phyloP scores from a whole-genome alignment of 2,113 vertebrate species.

The Campylomormyrus numenius region DNA sequence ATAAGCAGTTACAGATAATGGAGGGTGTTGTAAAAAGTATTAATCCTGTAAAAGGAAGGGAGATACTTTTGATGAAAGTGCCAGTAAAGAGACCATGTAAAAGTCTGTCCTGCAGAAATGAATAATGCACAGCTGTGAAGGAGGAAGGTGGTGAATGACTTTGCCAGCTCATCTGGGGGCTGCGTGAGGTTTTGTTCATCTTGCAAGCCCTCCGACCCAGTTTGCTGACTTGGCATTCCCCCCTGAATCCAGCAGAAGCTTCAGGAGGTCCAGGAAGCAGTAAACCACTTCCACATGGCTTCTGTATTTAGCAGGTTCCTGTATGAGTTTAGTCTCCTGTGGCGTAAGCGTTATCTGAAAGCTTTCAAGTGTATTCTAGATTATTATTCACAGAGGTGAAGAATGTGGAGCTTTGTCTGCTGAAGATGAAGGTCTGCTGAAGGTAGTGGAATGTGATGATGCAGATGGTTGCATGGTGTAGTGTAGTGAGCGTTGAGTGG shows the following conservation, averaged over 20 bases:
- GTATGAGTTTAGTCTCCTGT: slow-evolving; percentile 54
- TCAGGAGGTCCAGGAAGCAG: slow-evolving; percentile 43
- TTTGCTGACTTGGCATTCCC: slow-evolving; percentile 36
- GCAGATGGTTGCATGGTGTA: neutral
- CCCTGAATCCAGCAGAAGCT: slow-evolving; percentile 44
- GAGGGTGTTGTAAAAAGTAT: neutral
- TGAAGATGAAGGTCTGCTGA: slow-evolving; percentile 17
- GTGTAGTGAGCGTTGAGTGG: neutral
- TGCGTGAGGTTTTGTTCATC: neutral
- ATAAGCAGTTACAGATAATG: neutral
- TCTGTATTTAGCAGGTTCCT: slow-evolving; percentile 47
- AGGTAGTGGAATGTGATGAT: neutral
- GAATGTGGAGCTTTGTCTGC: slow-evolving; percentile 1
- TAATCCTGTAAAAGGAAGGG: neutral
- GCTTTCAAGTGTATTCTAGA: slow-evolving; percentile 32
- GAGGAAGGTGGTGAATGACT: neutral
- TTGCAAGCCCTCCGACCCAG: neutral
- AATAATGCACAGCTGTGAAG: neutral
- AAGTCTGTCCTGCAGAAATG: neutral
- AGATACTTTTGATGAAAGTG: neutral
- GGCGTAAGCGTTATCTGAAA: slow-evolving; percentile 25
- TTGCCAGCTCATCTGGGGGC: neutral
- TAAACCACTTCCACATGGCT: slow-evolving; percentile 62
- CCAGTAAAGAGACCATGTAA: neutral
- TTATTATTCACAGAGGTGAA: slow-evolving; percentile 20